A percentile compares a stretch with the other conserved stretches of the same genome.
These are phyloP conservation scores for Drosophila kanekoi DNA, from an alignment of 2,888 invertebrate species.

Conservation along the genomic window DNA sequence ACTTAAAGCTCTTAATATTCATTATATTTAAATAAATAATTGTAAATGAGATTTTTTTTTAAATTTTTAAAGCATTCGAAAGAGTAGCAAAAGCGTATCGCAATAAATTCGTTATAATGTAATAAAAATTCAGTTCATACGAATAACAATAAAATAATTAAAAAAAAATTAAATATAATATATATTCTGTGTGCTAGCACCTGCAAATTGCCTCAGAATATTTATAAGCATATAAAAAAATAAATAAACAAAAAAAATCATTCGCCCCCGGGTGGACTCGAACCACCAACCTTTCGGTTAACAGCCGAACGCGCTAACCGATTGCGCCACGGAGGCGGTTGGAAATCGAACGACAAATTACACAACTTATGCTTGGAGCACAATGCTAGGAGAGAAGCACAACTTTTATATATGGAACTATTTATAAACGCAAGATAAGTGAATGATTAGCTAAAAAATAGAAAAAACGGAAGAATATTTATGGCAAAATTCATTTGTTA, in stretches of 20 bases:
- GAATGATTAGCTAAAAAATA: slow-evolving; percentile 7
- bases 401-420: slow-evolving; percentile 6
- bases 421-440: slow-evolving; percentile 22
- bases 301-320: slow-evolving; percentile 99
- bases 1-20: not conserved
- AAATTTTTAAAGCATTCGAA: not conserved
- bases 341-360: slow-evolving; percentile 18
- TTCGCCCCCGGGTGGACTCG: slow-evolving; percentile 86
- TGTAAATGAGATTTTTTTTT: not conserved
- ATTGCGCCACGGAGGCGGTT: slow-evolving; percentile 93
- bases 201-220: not conserved
- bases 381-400: not conserved
- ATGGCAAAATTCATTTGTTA: slow-evolving; percentile 12
- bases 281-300: slow-evolving; percentile 99
- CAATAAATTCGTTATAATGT: not conserved
- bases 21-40: not conserved
- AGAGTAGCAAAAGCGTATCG: not conserved
- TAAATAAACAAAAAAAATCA: slow-evolving; percentile 7
- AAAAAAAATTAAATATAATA: slow-evolving; percentile 23
- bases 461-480: slow-evolving; percentile 4
- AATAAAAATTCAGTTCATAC: not conserved
- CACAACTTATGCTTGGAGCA: not conserved
- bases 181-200: not conserved
- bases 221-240: not conserved
- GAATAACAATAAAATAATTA: not conserved